Conservation (phyloP, 1,140 invertebrate genomes). For the Hestina assimilis region DNA sequence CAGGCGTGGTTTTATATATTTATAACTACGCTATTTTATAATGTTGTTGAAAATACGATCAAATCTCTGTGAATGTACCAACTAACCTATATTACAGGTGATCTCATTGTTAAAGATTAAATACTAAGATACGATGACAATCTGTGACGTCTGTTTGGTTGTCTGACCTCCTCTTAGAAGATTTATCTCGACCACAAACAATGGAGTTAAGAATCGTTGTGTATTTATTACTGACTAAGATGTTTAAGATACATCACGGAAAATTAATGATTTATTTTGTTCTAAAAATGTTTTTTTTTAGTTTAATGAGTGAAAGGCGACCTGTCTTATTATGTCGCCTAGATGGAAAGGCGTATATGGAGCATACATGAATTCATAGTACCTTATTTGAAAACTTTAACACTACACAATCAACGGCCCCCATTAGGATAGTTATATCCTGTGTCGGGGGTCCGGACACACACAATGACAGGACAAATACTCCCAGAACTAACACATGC, state of each 20-base stretch:
- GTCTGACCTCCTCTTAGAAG: conserved; percentile 39
- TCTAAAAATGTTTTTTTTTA: not conserved
- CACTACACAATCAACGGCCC: no score
- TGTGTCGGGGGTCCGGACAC: no score
- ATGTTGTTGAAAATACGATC: not conserved
- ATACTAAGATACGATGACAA: conserved; percentile 44
- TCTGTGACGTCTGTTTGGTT: conserved; percentile 45
- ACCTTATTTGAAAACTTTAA: no score
- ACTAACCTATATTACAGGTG: conserved; percentile 12
- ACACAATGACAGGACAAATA: no score
- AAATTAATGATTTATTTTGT: conserved; percentile 13
- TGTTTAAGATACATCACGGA: conserved; percentile 5
- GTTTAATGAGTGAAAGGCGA: no score
- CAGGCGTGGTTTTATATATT: no score
- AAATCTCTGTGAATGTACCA: conserved; percentile 16
- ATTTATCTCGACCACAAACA: conserved; percentile 44
- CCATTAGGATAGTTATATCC: no score
- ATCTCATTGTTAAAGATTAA: conserved; percentile 42
- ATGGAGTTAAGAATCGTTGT: conserved; percentile 33
- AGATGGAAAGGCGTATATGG: no score
- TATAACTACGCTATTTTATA: no score
- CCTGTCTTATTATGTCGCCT: no score
- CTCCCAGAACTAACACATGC: no score
- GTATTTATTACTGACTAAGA: conserved; percentile 23
- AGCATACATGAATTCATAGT: no score